Base-by-base conservation (phyloP, 2,888 invertebrate species). In the Lasiommata megera region DNA sequence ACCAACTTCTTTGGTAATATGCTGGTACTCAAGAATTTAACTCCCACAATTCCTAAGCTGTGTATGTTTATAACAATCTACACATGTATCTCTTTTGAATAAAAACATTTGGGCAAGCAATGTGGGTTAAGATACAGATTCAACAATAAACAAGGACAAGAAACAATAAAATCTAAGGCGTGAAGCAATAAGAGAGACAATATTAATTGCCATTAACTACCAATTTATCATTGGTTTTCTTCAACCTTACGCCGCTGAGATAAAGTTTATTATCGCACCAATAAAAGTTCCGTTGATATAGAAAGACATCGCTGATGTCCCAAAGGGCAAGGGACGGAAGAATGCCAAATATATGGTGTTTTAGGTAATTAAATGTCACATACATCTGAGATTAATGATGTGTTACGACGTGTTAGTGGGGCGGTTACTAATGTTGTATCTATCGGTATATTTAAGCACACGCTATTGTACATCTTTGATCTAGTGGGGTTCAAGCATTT, bases 331-430 rank as follows among this genome's bases (percentile, higher is more conserved):
- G 76, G 74, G 78, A 79, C 84, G 89, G 88, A 89, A 88, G 88
- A 87, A 85, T 79, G 77, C 74, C 74, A 80, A 86, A 88, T 89
- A 88, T 89, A 90, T 88, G 87, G 87, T 88, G 87, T 88, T 88
- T 87, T 88, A 87, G 88, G 89, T 90, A 90, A 90, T 90, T 89
- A 88, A 89, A 90, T 88, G 88, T 89, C 88, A 85, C 88, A 89
- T 90, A 87, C 81, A 89, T 89, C 88, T 84, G 82, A 85, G 86
- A 89, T 90, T 89, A 90, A 90, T 89, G 88, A 88, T 84, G 85
- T 88, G 88, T 88, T 84, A 84, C 88, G 84, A 80, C 69, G 68
- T 77, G 77, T 73, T 74, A 63, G 70, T 71, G 71, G 74, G 61
- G 68, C 66, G 54, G 41, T 40, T 48, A 34, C n/a, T 43, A 29